These are phyloP conservation scores for Oxyruncus cristatus DNA, from an alignment of 2,113 vertebrate genomes.

Conservation along the genomic window DNA sequence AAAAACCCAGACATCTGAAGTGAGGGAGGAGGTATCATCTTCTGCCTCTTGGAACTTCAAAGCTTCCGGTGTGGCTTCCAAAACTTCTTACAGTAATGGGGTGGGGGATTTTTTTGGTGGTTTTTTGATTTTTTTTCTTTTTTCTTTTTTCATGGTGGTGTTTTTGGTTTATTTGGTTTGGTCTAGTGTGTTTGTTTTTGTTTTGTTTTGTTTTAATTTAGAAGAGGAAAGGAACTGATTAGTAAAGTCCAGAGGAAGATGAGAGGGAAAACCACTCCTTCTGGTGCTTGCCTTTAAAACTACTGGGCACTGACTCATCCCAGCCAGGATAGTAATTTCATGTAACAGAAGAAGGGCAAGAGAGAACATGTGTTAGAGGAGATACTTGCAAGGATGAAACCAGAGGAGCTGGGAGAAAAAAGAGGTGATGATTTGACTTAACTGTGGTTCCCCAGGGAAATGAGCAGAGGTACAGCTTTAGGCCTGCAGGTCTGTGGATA, in stretches of 20 bases:
- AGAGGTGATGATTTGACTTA: neutral
- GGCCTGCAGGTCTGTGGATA: neutral
- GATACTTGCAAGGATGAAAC: neutral
- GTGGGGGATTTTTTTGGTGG: neutral
- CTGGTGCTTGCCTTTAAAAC: neutral
- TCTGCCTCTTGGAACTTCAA: neutral
- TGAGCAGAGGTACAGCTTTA: neutral
- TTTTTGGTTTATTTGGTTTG: neutral
- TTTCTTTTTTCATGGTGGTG: neutral
- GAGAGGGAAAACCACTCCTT: neutral
- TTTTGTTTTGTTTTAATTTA: neutral
- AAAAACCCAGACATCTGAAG: neutral
- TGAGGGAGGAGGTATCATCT: neutral
- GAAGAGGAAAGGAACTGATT: neutral
- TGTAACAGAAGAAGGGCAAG: neutral
- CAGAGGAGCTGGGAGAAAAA: neutral
- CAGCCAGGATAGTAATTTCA: neutral
- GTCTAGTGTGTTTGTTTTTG: neutral
- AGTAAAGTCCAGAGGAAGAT: conserved; percentile 8
- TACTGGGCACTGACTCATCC: neutral
- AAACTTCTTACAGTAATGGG: neutral
- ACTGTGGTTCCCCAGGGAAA: neutral
- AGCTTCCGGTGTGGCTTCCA: neutral
- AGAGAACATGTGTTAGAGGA: neutral
- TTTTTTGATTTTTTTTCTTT: neutral